Percentiles rank a stretch among this genome's conserved stretches.
These are phyloP conservation scores for Apamea crenata DNA, from an alignment of 2,888 invertebrate species.

Conservation along the genomic window DNA sequence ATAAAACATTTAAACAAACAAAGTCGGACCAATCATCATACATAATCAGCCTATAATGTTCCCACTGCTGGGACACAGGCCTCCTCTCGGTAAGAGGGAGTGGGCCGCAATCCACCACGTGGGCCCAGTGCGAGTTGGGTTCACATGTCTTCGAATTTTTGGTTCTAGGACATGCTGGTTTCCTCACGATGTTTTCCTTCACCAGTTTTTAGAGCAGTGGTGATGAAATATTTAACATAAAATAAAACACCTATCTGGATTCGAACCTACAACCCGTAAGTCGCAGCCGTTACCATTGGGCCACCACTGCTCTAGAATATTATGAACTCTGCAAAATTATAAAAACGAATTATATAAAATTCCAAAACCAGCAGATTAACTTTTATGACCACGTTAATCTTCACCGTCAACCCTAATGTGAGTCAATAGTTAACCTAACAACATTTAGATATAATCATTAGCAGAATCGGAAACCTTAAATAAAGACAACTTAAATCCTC, in stretches of 20 bases:
- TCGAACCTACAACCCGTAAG: no score
- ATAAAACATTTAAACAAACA: slow-evolving; percentile 33
- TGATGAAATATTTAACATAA: no score
- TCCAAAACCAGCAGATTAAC: slow-evolving; percentile 5
- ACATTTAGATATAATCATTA: slow-evolving; percentile 41
- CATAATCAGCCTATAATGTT: no score
- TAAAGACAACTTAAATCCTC: slow-evolving; percentile 39
- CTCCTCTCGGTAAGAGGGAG: no score
- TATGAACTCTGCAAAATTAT: not conserved
- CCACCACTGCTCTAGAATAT: not conserved
- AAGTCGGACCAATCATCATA: not conserved
- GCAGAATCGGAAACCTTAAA: slow-evolving; percentile 40
- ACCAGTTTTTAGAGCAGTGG: no score
- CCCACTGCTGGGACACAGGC: no score
- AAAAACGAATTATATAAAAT: not conserved
- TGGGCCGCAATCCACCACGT: no score
- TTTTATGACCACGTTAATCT: slow-evolving; percentile 9
- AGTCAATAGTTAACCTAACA: slow-evolving; percentile 23
- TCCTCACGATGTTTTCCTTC: no score
- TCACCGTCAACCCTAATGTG: slow-evolving; percentile 7
- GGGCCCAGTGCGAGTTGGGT: no score
- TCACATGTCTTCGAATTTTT: no score
- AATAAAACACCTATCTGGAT: no score
- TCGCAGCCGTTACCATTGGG: not conserved
- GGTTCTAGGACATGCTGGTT: no score